Conservation (phyloP, 2,797 vertebrate species). For the Platyrinchus mystaceus region DNA sequence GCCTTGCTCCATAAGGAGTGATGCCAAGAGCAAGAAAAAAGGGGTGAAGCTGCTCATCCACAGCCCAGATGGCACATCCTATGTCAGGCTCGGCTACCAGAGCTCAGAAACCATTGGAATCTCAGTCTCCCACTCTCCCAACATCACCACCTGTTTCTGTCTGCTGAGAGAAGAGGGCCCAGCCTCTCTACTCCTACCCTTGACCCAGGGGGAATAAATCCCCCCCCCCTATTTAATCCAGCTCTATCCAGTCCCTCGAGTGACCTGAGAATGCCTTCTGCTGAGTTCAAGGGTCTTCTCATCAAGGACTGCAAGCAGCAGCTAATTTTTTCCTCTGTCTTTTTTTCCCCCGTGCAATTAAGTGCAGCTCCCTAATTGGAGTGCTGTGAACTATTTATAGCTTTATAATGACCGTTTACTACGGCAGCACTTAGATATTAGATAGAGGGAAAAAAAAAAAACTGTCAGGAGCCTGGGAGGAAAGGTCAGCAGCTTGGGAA, state of each 20-base stretch:
- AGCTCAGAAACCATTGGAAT: fast-evolving
- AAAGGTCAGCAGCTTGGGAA: not conserved
- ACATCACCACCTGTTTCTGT: not conserved
- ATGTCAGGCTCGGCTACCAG: fast-evolving
- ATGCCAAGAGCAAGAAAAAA: not conserved
- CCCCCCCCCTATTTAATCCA: not conserved
- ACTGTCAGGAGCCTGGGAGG: not conserved
- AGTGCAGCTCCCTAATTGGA: slow-evolving; percentile 30
- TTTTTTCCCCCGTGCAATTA: not conserved
- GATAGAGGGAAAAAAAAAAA: not conserved
- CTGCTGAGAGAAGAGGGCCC: not conserved
- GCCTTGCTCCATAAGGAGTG: not conserved
- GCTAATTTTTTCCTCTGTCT: not conserved
- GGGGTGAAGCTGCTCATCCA: not conserved
- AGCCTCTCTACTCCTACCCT: not conserved
- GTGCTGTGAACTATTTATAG: slow-evolving; percentile 38
- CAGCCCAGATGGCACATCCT: not conserved
- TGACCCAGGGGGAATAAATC: not conserved
- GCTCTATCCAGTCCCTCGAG: not conserved
- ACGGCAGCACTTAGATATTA: not conserved
- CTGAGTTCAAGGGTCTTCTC: slow-evolving; percentile 11
- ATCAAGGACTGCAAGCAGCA: not conserved
- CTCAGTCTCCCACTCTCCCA: not conserved
- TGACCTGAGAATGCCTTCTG: not conserved
- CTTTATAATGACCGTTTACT: not conserved